Evolutionary conservation across 2,797 vertebrate species (phyloP).

Genomic region (Sebastes paucispinis): DNA sequence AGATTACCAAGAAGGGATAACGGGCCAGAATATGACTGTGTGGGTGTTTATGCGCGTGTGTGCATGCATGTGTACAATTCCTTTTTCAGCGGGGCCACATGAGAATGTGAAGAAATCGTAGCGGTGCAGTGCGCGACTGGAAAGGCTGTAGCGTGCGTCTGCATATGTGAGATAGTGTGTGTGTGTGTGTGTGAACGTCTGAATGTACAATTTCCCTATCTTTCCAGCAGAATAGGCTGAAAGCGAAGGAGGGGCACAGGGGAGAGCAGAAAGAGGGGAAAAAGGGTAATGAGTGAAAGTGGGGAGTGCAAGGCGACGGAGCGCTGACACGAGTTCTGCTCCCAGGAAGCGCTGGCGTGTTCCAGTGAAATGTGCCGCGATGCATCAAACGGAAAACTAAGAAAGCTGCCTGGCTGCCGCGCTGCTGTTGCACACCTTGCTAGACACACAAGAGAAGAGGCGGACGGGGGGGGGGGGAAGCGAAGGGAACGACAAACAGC

Average conservation of each 20-base stretch:
- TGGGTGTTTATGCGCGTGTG: slow-evolving; percentile 9
- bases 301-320: slow-evolving; percentile 24
- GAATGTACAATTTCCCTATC: slow-evolving; percentile 53
- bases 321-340: slow-evolving; percentile 51
- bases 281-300: slow-evolving; percentile 54
- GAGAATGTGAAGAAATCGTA: slow-evolving; percentile 38
- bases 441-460: slow-evolving; percentile 19
- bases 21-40: slow-evolving; percentile 52
- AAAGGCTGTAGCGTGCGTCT: slow-evolving; percentile 41
- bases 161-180: slow-evolving; percentile 49
- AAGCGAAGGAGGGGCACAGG: slow-evolving; percentile 38
- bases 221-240: slow-evolving; percentile 58
- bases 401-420: slow-evolving; percentile 30
- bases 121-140: slow-evolving; percentile 39
- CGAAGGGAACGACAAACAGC: slow-evolving; percentile 16
- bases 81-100: slow-evolving; percentile 21
- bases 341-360: slow-evolving; percentile 31
- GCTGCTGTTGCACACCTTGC: slow-evolving; percentile 39
- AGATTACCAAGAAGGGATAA: slow-evolving; percentile 72
- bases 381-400: slow-evolving; percentile 55
- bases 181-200: slow-evolving; percentile 26
- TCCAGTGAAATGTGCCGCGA: slow-evolving; percentile 57
- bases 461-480: not conserved
- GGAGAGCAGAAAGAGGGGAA: slow-evolving; percentile 30
- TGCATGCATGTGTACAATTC: slow-evolving; percentile 5